Conservation (phyloP, 2,797 vertebrate genomes). For the Petrocephalus schoutedeni region DNA sequence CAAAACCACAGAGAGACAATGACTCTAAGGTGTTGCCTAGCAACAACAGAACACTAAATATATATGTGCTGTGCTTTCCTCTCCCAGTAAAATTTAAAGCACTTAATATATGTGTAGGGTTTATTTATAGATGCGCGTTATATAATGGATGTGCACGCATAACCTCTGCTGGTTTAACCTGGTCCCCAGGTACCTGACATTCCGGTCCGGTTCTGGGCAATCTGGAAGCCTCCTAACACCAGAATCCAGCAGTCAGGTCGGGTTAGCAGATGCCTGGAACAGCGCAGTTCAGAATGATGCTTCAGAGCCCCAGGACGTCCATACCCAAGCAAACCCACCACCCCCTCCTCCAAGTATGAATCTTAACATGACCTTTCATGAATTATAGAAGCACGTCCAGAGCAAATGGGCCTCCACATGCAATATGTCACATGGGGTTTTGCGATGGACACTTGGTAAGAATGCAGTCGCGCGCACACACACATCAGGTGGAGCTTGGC, state of each 20-base stretch:
- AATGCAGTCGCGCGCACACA: background rate
- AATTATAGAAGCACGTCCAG: background rate
- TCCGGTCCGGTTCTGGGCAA: background rate
- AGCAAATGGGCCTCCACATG: background rate
- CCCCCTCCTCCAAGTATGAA: background rate
- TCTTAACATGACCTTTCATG: background rate
- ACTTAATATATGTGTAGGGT: constrained; percentile 1
- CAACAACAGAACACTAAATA: constrained; percentile 48
- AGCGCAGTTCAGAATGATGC: background rate
- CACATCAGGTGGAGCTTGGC: background rate
- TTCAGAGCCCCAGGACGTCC: background rate
- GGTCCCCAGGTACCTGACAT: background rate
- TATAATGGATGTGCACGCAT: background rate
- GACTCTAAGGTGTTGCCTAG: constrained; percentile 43
- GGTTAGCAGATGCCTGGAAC: background rate
- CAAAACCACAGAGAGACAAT: constrained; percentile 44
- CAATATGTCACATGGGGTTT: background rate
- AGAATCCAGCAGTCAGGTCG: background rate
- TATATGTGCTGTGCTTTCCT: constrained; percentile 22
- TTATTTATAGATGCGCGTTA: constrained; percentile 5
- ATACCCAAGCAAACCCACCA: background rate
- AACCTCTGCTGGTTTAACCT: background rate
- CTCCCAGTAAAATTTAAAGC: background rate
- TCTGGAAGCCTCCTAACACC: background rate
- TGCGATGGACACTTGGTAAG: background rate